phyloP scores from a whole-genome alignment of 2,888 invertebrate species.

The Mesorhabditis sp. region DNA sequence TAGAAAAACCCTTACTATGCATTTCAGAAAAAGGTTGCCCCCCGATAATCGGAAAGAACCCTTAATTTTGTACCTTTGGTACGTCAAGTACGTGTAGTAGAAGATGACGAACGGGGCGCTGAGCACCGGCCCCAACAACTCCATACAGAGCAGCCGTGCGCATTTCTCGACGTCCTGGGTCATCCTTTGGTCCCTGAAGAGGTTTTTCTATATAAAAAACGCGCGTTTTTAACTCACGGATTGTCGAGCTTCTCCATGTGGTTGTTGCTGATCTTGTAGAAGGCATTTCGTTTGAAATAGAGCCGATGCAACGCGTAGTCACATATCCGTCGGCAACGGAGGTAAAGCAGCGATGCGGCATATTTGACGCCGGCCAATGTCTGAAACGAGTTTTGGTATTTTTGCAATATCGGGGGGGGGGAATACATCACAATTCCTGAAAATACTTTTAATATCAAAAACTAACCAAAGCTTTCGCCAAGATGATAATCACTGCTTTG shows the following conservation, averaged over 20 bases:
- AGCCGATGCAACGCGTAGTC: slow-evolving; percentile 61
- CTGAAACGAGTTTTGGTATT: slow-evolving; percentile 45
- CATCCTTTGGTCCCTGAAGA: slow-evolving; percentile 64
- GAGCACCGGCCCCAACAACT: slow-evolving; percentile 60
- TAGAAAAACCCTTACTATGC: no score
- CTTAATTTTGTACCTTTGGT: slow-evolving; percentile 59
- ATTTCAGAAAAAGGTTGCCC: not conserved
- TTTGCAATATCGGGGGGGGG: not conserved
- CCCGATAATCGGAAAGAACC: not conserved
- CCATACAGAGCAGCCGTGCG: slow-evolving; percentile 60
- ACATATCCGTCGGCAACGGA: slow-evolving; percentile 62
- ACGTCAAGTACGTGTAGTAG: slow-evolving; percentile 65
- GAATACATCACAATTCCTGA: no score
- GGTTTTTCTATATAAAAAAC: not conserved
- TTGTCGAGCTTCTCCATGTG: slow-evolving; percentile 61
- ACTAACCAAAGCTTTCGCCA: slow-evolving; percentile 50
- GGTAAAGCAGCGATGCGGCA: slow-evolving; percentile 61
- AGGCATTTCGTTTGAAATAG: slow-evolving; percentile 64
- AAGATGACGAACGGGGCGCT: slow-evolving; percentile 64
- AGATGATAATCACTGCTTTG: slow-evolving; percentile 58
- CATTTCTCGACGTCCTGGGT: slow-evolving; percentile 65
- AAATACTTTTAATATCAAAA: slow-evolving; percentile 25
- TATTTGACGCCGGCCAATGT: slow-evolving; percentile 61
- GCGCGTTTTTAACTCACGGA: slow-evolving; percentile 60
- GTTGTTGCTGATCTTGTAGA: slow-evolving; percentile 62